Percentiles rank a stretch among this genome's conserved stretches.
phyloP scores from a whole-genome alignment of 1,140 invertebrate genomes.

The Patella vulgata region DNA sequence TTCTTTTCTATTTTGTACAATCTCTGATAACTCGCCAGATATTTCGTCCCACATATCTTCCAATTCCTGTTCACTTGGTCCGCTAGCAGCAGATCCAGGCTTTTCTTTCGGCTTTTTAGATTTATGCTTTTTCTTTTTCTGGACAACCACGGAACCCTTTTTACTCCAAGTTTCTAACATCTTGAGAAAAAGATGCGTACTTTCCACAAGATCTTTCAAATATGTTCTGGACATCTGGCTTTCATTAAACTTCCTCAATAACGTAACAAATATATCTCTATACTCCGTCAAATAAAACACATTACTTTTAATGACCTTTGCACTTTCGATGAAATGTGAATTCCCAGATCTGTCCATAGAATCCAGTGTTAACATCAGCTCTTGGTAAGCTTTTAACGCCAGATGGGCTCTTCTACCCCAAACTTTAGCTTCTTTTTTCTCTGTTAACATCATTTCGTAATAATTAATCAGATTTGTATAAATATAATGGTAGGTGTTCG shows the following conservation, averaged over 20 bases:
- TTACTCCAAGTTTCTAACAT: conserved; percentile 86
- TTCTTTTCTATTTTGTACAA: conserved; percentile 72
- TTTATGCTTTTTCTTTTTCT: conserved; percentile 78
- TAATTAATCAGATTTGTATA: conserved; percentile 91
- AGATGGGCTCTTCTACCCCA: conserved; percentile 88
- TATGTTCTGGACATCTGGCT: conserved; percentile 87
- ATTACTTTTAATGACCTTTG: conserved; percentile 83
- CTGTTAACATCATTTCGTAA: conserved; percentile 85
- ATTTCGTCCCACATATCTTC: conserved; percentile 80
- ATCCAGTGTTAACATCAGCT: conserved; percentile 76
- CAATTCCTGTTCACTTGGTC: conserved; percentile 54
- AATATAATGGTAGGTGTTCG: conserved; percentile 90
- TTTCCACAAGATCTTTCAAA: conserved; percentile 87
- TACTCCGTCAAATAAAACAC: conserved; percentile 96
- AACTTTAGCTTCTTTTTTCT: conserved; percentile 84
- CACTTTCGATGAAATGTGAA: conserved; percentile 49
- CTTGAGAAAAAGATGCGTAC: conserved; percentile 91
- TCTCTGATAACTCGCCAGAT: conserved; percentile 75
- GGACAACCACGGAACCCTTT: conserved; percentile 74
- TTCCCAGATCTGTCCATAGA: conserved; percentile 82
- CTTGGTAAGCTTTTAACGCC: conserved; percentile 75
- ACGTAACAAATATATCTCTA: conserved; percentile 85
- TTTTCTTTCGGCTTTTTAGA: conserved; percentile 63
- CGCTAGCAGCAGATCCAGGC: neutral
- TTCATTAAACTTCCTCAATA: conserved; percentile 85